Conservation (phyloP, 2,113 vertebrate genomes). For the Peromyscus californicus region DNA sequence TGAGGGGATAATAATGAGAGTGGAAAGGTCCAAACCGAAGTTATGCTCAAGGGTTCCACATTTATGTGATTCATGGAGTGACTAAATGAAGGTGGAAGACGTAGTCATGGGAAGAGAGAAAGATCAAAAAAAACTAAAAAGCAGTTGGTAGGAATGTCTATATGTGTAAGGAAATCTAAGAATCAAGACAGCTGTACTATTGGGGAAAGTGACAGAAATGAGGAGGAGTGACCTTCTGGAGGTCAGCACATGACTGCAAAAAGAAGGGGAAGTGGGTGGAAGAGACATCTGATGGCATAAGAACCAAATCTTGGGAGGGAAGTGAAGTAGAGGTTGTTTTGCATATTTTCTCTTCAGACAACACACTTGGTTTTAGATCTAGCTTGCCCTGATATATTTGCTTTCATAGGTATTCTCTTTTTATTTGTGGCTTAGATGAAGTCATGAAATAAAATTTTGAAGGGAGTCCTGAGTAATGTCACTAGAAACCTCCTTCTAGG, state of each 20-base stretch:
- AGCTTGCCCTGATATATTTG: conserved; percentile 38
- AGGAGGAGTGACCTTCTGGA: conserved; percentile 43
- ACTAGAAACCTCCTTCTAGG: background rate
- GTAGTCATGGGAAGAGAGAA: background rate
- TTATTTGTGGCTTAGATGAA: conserved; percentile 46
- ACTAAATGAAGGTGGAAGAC: background rate
- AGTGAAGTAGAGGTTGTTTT: conserved; percentile 47
- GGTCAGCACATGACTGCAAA: conserved; percentile 65
- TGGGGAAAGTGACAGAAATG: conserved; percentile 58
- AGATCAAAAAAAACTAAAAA: conserved; percentile 40
- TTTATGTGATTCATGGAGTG: background rate
- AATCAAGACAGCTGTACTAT: conserved; percentile 49
- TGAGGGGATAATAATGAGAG: background rate
- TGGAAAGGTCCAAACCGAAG: conserved; percentile 23
- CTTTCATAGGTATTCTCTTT: conserved; percentile 32
- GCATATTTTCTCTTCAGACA: conserved; percentile 46
- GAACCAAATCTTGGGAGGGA: conserved; percentile 49
- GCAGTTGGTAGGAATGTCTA: conserved; percentile 8
- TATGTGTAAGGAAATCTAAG: conserved; percentile 34
- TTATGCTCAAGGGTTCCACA: background rate
- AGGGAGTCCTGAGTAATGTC: background rate
- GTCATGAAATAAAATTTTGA: conserved; percentile 50
- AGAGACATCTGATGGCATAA: conserved; percentile 56
- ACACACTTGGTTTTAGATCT: conserved; percentile 13
- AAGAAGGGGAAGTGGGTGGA: background rate